Evolutionary conservation across 1,140 invertebrate genomes (phyloP).

Genomic region (Metopolophium dirhodum): DNA sequence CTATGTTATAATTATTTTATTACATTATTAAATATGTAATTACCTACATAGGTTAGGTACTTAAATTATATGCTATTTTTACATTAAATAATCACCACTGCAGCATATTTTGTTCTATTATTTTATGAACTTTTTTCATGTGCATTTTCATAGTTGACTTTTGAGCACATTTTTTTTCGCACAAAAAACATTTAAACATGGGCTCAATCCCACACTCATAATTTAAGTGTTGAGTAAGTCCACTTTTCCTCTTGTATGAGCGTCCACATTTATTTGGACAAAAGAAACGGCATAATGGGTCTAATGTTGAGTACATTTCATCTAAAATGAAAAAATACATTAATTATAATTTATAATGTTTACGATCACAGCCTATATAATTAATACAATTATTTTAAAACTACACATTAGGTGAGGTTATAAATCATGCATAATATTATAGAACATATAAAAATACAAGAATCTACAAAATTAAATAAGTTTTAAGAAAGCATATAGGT

Average conservation of each 20-base stretch:
- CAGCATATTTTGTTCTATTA: not conserved
- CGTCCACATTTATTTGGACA: constrained; percentile 59
- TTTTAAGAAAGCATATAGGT: not conserved
- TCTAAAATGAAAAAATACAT: constrained; percentile 20
- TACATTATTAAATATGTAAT: not conserved
- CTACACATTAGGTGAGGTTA: not conserved
- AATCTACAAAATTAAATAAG: not conserved
- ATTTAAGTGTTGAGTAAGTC: constrained; percentile 59
- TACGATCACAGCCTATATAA: not conserved
- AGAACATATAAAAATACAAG: not conserved
- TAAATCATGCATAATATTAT: constrained; percentile 9
- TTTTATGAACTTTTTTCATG: constrained; percentile 33
- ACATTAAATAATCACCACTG: not conserved
- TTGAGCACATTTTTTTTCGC: constrained; percentile 58
- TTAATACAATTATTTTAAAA: not conserved
- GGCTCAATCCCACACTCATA: constrained; percentile 61
- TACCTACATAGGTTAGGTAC: not conserved
- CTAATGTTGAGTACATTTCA: not conserved
- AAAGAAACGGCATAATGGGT: constrained; percentile 22
- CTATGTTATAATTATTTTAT: not conserved
- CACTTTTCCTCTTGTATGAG: constrained; percentile 59
- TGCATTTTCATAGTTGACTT: constrained; percentile 59
- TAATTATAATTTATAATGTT: not conserved
- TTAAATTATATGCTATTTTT: not conserved
- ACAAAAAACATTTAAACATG: constrained; percentile 56